Evolutionary conservation across 2,113 vertebrate species (phyloP), one percentile per base, ranked within the genome.

Genomic region (Calonectris borealis): DNA sequence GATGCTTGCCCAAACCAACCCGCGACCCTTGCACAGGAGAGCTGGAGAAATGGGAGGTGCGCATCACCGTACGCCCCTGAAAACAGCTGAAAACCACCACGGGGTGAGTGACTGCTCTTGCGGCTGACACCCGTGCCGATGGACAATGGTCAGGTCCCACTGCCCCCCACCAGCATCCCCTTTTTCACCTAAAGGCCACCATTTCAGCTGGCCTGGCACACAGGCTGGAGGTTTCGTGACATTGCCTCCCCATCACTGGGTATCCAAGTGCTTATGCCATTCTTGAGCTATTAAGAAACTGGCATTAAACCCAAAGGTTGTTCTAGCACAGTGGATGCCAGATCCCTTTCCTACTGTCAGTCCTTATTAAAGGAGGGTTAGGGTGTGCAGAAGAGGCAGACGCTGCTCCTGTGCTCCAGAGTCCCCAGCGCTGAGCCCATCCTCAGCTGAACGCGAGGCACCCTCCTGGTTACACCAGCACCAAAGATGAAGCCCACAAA

Each of bases 121-220:
- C 0, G 0, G 51, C 10, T 54, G 40, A 48, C 20, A 22, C 4
- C 10, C 11, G 1, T 13, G 27, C 24, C 4, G 2, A 7, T 0
- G 8, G 31, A 57, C 31, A 71, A 34, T 0, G 6, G 42, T n/a
- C 13, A 1, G 16, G 34, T 21, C 26, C 40, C 62, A 49, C 13
- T 9, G 8, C 34, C 8, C 15, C 8, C 40, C n/a, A 16, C 31
- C 15, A 6, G 17, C 29, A 70, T 2, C 36, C 15, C 46, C 16
- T 17, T 40, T 9, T 19, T 40, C 10, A 21, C 40, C 68, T 26
- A 0, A 25, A 19, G 9, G 2, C 61, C 82, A 22, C 18, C n/a
- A 8, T 36, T 29, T 10, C 51, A 18, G 6, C 22, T 34, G 32
- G 64, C 54, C 84, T 16, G 44, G 40, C 46, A 38, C 65, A 27